Conservation (phyloP, 2,888 invertebrate species). For the Pseudeuparius sepicola region DNA sequence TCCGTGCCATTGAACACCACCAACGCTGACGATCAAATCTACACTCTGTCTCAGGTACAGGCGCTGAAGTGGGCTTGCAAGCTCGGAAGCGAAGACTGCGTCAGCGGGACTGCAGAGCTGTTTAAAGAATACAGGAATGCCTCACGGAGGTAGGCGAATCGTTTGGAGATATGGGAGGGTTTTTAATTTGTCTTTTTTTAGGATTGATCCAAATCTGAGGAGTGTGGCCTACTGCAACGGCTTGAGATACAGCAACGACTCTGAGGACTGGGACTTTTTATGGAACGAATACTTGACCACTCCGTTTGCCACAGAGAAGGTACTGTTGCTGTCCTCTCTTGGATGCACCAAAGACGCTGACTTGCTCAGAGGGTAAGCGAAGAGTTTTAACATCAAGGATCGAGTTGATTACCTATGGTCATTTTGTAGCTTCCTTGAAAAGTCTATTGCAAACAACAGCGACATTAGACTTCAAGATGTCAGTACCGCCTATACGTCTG, state of each 20-base stretch:
- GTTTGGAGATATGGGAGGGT: conserved; percentile 31
- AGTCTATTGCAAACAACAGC: conserved; percentile 24
- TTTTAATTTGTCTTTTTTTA: conserved; percentile 22
- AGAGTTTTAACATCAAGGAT: too few species aligned
- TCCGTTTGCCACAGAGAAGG: conserved; percentile 59
- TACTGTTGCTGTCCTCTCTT: conserved; percentile 52
- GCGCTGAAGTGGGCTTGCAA: conserved; percentile 53
- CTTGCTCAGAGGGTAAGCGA: conserved; percentile 49
- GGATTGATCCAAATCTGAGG: conserved; percentile 54
- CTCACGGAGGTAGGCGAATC: conserved; percentile 5
- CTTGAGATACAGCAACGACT: conserved; percentile 47
- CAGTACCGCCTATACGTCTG: conserved; percentile 38
- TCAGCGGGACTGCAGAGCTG: conserved; percentile 35
- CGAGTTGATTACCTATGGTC: too few species aligned
- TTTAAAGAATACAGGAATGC: conserved; percentile 12
- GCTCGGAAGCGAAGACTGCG: conserved; percentile 48
- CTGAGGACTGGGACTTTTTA: conserved; percentile 52
- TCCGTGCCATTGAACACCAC: conserved; percentile 6
- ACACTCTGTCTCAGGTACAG: conserved; percentile 47
- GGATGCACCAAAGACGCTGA: conserved; percentile 52
- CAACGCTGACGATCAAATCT: conserved; percentile 35
- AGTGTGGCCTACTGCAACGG: conserved; percentile 66
- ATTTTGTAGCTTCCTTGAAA: conserved; percentile 30
- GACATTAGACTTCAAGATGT: conserved; percentile 42
- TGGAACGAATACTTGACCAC: conserved; percentile 44